A percentile compares a stretch with the other conserved stretches of the same genome.
These are phyloP conservation scores for Lasius platythorax DNA, from an alignment of 2,888 invertebrate genomes.

Conservation along the genomic window DNA sequence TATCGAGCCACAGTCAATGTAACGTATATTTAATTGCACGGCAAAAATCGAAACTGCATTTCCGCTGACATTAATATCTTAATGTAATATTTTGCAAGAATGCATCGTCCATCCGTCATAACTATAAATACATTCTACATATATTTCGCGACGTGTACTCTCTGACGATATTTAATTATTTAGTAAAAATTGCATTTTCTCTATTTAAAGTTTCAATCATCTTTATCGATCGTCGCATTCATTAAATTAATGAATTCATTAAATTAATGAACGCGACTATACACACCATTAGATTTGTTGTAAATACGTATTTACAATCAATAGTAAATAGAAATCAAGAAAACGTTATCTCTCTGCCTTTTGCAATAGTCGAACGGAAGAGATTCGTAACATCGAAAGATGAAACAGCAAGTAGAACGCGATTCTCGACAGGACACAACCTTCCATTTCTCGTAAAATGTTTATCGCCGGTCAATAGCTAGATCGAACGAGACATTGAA, in stretches of 20 bases:
- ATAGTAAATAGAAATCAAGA: not conserved
- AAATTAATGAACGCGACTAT: not conserved
- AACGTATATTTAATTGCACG: conserved; percentile 2
- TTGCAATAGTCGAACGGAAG: conserved; percentile 11
- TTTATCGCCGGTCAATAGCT: conserved; percentile 59
- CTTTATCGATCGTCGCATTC: not conserved
- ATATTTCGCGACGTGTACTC: not conserved
- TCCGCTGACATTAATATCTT: conserved; percentile 5
- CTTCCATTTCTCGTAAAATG: conserved; percentile 61
- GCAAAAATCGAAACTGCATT: conserved; percentile 12
- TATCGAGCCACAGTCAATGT: not conserved
- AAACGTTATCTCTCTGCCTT: conserved; percentile 8
- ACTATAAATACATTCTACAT: conserved; percentile 1
- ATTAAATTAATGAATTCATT: conserved; percentile 20
- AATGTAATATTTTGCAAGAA: conserved; percentile 31
- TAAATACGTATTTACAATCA: conserved; percentile 14
- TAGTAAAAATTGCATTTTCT: conserved; percentile 22
- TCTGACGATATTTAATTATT: conserved; percentile 15
- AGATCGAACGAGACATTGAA: conserved; percentile 49
- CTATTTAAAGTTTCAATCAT: not conserved
- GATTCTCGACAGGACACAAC: conserved; percentile 13
- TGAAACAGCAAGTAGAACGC: conserved; percentile 8
- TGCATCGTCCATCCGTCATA: not conserved
- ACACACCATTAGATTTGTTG: not conserved
- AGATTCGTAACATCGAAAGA: conserved; percentile 38